These are phyloP conservation scores for Campoplex capitator DNA, from an alignment of 2,888 invertebrate species.

Conservation along the genomic window DNA sequence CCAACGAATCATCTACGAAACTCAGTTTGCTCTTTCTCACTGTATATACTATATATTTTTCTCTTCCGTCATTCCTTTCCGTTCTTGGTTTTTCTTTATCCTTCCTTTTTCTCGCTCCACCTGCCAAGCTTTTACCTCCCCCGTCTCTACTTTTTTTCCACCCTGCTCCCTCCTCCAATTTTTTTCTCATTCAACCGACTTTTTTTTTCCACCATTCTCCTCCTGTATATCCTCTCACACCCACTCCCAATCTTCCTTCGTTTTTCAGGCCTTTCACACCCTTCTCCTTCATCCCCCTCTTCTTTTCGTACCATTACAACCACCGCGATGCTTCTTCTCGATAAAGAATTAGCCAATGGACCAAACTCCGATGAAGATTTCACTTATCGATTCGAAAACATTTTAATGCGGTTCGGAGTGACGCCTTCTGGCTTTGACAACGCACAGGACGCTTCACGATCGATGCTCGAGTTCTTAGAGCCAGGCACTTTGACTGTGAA, in stretches of 20 bases:
- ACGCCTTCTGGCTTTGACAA: neutral
- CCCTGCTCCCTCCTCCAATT: neutral
- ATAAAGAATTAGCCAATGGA: slow-evolving; percentile 22
- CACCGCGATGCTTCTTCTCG: slow-evolving; percentile 8
- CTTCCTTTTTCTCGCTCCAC: slow-evolving; percentile 32
- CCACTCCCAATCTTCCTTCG: neutral
- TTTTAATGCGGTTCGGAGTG: slow-evolving; percentile 25
- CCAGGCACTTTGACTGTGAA: neutral
- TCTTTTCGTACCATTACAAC: neutral
- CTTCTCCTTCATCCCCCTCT: neutral
- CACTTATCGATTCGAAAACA: slow-evolving; percentile 47
- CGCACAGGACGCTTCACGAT: neutral
- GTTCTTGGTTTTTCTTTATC: slow-evolving; percentile 13
- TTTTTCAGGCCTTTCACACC: neutral
- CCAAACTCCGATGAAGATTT: slow-evolving; percentile 38
- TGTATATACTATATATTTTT: slow-evolving; percentile 22
- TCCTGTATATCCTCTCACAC: neutral
- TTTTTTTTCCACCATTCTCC: neutral
- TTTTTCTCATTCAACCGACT: neutral
- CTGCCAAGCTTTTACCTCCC: neutral
- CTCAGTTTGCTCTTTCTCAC: slow-evolving; percentile 51
- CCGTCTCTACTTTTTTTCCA: slow-evolving; percentile 2
- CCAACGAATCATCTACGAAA: slow-evolving; percentile 52
- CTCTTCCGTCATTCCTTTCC: slow-evolving; percentile 34
- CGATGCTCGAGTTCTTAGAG: neutral